Evolutionary conservation across 2,113 vertebrate species (phyloP), one percentile per base, ranked within the genome.

Genomic region (Antennarius striatus): DNA sequence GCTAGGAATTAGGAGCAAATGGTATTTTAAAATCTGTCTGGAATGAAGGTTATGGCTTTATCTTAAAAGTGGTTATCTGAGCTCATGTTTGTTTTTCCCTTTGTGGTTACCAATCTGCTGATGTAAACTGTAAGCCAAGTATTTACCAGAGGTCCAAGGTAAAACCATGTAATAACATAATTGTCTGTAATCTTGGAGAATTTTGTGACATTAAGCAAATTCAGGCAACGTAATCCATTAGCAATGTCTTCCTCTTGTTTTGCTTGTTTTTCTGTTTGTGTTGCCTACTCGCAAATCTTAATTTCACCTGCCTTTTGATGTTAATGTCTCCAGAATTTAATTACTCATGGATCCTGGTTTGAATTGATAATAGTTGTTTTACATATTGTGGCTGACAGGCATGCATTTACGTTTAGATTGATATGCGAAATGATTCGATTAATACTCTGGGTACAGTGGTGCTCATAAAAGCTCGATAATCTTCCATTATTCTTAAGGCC

Each of bases 151-250:
- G 47, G 56, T 73, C 43, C 30, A 43, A 66, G 30, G 43, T 4
- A 59, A 66, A 5, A 45, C 40, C 45, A 47, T 73, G 43, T 63
- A 84, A 85, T 88, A 79, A 82, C 47, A 61, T 53, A 73, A 67
- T 82, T 77, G 52, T 58, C 61, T 51, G 16, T 58, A 51, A 77
- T 79, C 60, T 56, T 71, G 50, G 68, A 70, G 81, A 76, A 81
- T 80, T 78, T 63, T 43, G 39, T 32, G 46, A 45, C 47, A 57
- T 68, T 77, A 64, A 50, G 56, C 59, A 22, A 56, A 77, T 76
- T 81, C 55, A 54, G 73, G 10, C 32, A 73, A 81, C 75, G 73
- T 77, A 70, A 82, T 55, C 56, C 53, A 46, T 74, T 79, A 67
- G 32, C 51, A 30, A 10, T 48, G 73, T 11, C 14, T 47, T 15